Evolutionary conservation across 2,888 invertebrate species (phyloP).

Genomic region (Lomographa bimaculata): DNA sequence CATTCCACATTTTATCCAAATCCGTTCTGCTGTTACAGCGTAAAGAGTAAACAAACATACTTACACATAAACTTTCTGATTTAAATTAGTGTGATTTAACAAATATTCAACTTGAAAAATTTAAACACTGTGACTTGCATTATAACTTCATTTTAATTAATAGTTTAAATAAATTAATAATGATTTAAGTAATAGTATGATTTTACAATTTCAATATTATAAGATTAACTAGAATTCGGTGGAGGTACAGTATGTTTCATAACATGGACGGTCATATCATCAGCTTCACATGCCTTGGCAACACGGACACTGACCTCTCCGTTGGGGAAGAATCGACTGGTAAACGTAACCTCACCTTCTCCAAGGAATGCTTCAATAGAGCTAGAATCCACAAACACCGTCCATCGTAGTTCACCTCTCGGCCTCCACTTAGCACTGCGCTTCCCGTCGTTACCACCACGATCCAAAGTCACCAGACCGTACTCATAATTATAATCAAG

Average conservation of each 20-base stretch:
- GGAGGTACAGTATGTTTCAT: constrained; percentile 44
- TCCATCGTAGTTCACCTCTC: constrained; percentile 35
- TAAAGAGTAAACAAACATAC: too few species aligned
- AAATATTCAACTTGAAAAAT: too few species aligned
- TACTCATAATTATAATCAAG: constrained; percentile 45
- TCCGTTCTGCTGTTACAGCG: too few species aligned
- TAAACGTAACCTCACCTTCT: constrained; percentile 58
- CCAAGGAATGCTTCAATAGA: constrained; percentile 61
- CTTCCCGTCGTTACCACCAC: constrained; percentile 59
- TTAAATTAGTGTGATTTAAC: too few species aligned
- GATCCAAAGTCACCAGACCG: constrained; percentile 52
- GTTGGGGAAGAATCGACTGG: constrained; percentile 58
- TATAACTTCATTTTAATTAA: too few species aligned
- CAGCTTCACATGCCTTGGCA: constrained; percentile 28
- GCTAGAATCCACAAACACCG: constrained; percentile 58
- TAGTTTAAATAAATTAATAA: too few species aligned
- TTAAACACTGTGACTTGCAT: too few species aligned
- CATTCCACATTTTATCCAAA: too few species aligned
- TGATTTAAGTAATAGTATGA: too few species aligned
- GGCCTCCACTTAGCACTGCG: constrained; percentile 60
- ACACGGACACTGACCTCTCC: constrained; percentile 40
- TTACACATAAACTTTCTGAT: too few species aligned
- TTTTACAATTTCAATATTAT: too few species aligned
- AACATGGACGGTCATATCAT: constrained; percentile 35
- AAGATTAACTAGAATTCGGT: background rate